phyloP scores from a whole-genome alignment of 2,113 vertebrate species.

The Apaloderma vittatum region DNA sequence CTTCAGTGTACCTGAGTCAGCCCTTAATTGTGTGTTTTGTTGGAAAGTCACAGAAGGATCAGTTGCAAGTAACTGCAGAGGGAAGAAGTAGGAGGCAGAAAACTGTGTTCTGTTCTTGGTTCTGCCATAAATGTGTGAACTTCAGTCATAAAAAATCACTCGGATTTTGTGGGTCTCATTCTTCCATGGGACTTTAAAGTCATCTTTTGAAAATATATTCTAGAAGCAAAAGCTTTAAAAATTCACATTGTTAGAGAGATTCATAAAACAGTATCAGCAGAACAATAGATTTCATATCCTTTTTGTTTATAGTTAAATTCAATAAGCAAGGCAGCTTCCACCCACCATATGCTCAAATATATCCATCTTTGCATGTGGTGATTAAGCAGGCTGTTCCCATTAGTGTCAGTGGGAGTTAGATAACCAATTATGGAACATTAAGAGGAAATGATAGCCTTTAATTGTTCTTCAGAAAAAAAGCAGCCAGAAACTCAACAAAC shows the following conservation, averaged over 20 bases:
- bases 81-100: neutral
- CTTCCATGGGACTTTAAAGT: neutral
- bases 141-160: neutral
- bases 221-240: neutral
- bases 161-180: neutral
- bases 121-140: neutral
- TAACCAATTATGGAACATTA: neutral
- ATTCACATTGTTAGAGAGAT: neutral
- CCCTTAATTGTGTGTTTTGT: neutral
- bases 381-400: neutral
- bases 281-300: neutral
- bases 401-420: neutral
- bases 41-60: neutral
- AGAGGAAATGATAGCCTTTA: neutral
- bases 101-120: neutral
- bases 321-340: neutral
- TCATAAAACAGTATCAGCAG: neutral
- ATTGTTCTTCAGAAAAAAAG: neutral
- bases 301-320: neutral
- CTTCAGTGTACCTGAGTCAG: neutral
- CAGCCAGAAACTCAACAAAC: neutral
- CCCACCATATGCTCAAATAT: neutral
- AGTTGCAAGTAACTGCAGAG: neutral
- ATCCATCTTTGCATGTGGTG: neutral
- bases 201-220: neutral